Conservation (phyloP, 2,113 vertebrate genomes). For the Odobenus rosmarus region DNA sequence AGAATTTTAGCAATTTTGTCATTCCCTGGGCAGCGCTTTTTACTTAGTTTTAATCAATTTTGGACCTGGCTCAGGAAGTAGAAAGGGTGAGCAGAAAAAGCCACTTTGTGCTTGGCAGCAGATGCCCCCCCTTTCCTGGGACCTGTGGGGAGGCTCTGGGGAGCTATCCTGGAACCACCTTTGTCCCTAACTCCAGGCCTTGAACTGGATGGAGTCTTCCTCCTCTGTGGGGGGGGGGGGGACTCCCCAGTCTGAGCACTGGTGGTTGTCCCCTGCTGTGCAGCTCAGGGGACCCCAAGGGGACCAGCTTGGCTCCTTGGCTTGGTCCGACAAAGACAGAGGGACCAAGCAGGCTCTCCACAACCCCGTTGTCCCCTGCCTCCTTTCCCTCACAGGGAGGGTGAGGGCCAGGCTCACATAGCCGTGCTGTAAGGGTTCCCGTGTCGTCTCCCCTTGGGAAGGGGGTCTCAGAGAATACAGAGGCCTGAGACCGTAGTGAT, state of each 20-base stretch:
- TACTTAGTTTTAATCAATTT: conserved; percentile 81
- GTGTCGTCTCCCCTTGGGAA: neutral
- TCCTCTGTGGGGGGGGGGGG: neutral
- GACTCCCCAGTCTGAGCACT: neutral
- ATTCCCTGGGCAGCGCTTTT: conserved; percentile 78
- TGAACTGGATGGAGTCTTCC: neutral
- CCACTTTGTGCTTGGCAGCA: conserved; percentile 30
- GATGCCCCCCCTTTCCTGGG: neutral
- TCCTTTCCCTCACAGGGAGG: neutral
- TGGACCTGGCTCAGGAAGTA: conserved; percentile 63
- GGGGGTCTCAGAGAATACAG: neutral
- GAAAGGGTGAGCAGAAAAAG: conserved; percentile 38
- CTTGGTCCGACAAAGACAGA: neutral
- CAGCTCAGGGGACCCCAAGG: neutral
- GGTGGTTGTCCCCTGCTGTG: accelerated
- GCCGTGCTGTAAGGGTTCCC: neutral
- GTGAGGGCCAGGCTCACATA: neutral
- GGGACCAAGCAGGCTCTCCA: neutral
- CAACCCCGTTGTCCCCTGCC: neutral
- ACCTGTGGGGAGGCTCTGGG: neutral
- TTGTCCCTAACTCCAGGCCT: conserved; percentile 19
- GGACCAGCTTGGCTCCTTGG: neutral
- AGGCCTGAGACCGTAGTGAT: neutral
- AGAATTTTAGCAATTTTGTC: conserved; percentile 80
- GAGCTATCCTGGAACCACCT: neutral